These are phyloP conservation scores for Muscicapa comitata DNA, from an alignment of 2,797 vertebrate species.

Conservation along the genomic window DNA sequence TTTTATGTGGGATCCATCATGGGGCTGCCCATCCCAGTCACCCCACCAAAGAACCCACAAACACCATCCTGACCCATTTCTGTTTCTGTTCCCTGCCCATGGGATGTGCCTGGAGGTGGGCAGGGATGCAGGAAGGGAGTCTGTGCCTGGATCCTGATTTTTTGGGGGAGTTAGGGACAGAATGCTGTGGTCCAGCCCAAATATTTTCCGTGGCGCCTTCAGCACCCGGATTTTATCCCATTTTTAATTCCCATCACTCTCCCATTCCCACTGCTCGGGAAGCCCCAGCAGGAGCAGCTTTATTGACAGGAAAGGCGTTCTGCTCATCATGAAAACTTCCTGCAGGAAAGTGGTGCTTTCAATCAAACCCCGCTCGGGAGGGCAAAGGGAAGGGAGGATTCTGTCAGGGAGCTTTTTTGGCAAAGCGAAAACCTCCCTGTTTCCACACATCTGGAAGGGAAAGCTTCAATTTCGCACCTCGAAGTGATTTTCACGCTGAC, in stretches of 20 bases:
- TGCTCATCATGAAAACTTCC: neutral
- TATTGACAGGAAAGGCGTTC: neutral
- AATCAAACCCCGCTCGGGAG: neutral
- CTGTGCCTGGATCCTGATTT: neutral
- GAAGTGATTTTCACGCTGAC: neutral
- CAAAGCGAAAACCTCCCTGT: neutral
- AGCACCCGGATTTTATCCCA: rapidly evolving
- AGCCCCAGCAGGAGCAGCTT: neutral
- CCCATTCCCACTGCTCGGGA: neutral
- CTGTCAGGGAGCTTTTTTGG: neutral
- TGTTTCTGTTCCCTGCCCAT: rapidly evolving
- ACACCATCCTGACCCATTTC: neutral
- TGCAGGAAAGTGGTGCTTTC: neutral
- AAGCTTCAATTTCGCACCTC: conserved; percentile 4
- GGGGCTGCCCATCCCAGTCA: neutral
- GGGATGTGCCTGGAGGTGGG: rapidly evolving
- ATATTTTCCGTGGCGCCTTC: neutral
- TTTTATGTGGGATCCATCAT: neutral
- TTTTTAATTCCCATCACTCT: neutral
- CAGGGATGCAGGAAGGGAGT: neutral
- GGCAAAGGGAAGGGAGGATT: neutral
- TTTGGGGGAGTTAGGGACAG: neutral
- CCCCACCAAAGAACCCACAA: neutral
- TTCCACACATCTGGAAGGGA: neutral
- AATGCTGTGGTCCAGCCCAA: rapidly evolving